A percentile compares a stretch with the other conserved stretches of the same genome.
These are phyloP conservation scores for Aphaenogaster floridana DNA, from an alignment of 1,140 invertebrate genomes.

Conservation along the genomic window DNA sequence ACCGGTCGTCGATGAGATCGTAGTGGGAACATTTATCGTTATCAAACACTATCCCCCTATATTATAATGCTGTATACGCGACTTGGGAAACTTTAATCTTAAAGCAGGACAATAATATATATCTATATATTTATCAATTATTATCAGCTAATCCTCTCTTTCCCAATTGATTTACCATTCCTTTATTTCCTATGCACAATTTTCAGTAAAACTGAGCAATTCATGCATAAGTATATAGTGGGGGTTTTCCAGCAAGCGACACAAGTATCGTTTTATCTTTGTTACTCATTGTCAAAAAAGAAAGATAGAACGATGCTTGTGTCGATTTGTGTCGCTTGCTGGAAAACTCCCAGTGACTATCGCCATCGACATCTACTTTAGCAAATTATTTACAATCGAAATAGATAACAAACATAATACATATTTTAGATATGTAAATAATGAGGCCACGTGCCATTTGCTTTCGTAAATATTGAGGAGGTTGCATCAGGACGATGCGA, in stretches of 20 bases:
- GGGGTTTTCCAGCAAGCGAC: no score
- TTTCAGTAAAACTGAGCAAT: neutral
- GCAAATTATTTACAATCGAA: neutral
- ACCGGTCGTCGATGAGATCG: constrained; percentile 15
- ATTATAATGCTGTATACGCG: constrained; percentile 24
- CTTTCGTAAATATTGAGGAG: neutral
- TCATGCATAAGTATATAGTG: neutral
- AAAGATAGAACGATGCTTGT: no score
- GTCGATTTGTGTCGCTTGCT: no score
- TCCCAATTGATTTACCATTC: neutral
- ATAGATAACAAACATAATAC: neutral
- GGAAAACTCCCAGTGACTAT: neutral
- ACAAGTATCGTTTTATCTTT: no score
- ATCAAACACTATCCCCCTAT: constrained; percentile 8
- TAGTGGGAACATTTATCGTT: constrained; percentile 15
- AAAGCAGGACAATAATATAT: neutral
- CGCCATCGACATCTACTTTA: no score
- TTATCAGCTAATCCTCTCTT: neutral
- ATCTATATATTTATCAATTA: neutral
- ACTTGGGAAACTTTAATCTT: neutral
- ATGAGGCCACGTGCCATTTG: neutral
- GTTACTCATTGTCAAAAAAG: no score
- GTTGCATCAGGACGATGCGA: constrained; percentile 49
- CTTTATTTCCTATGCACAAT: neutral
- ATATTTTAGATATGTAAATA: neutral